Evolutionary conservation across 2,113 vertebrate genomes (phyloP), one percentile per base, ranked within the genome.

Genomic region (Macrotus californicus): DNA sequence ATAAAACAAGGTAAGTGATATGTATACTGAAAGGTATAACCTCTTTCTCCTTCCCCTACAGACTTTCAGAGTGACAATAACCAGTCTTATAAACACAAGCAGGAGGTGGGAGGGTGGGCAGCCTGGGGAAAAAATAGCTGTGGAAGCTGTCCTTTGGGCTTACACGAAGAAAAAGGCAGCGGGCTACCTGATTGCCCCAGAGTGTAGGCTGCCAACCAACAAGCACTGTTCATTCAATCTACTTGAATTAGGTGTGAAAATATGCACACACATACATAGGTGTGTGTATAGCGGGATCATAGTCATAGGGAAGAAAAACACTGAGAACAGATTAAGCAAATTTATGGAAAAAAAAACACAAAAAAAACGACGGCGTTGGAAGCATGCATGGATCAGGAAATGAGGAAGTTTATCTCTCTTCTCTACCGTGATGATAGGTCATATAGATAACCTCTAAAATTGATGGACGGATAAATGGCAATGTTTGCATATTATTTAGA

Each of bases 41-140:
- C 16, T 70, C 36, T 43, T 70, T 46, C 43, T 67, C 31, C 52
- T 87, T 82, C 43, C n/a, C 16, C 21, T 34, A 16, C 56, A 67
- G 67, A 80, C 41, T 93, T 90, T 96, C 67, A 82, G 48, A 86
- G 56, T 85, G 67, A 41, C 31, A 90, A 52, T 69, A 81, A 69
- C 41, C 50, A 52, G 24, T 73, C 36, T 82, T 64, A 80, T 24
- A 89, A 88, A 50, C 36, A 88, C 34, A 50, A 29, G 39, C 80
- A 85, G 36, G 41, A 86, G 41, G 67, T 22, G 41, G 50, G 84
- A 41, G 75, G 29, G 75, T 26, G 56, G 72, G 52, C 31, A 48
- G 39, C n/a, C 19, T 88, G 31, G 29, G 69, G 8, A 64, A 77
- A 70, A 90, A 34, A 52, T 39, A 8, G 34, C 77, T 64, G 13